Evolutionary conservation across 1,140 invertebrate species (phyloP).

Genomic region (Galleria mellonella): DNA sequence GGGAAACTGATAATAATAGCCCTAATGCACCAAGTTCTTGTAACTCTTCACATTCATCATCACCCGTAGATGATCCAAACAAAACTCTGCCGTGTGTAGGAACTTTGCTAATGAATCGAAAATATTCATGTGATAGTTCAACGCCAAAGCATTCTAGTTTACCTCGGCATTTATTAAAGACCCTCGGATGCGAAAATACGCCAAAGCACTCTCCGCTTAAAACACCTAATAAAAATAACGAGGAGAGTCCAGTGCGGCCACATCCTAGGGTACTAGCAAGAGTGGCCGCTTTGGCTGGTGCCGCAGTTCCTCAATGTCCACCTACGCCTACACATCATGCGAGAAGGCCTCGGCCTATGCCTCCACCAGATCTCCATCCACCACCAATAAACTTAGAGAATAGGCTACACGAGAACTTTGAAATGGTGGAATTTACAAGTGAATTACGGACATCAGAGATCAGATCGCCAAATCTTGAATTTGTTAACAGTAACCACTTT

Average conservation of each 20-base stretch:
- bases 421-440: slow-evolving; percentile 68
- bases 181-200: slow-evolving; percentile 54
- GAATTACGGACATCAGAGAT: slow-evolving; percentile 70
- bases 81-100: slow-evolving; percentile 49
- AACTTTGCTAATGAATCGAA: slow-evolving; percentile 58
- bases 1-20: slow-evolving; percentile 40
- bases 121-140: slow-evolving; percentile 54
- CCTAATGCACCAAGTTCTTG: slow-evolving; percentile 54
- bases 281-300: slow-evolving; percentile 62
- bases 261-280: slow-evolving; percentile 76
- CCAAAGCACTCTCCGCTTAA: slow-evolving; percentile 57
- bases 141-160: slow-evolving; percentile 69
- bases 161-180: slow-evolving; percentile 59
- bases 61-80: slow-evolving; percentile 51
- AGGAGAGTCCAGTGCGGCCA: slow-evolving; percentile 69
- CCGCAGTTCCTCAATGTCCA: slow-evolving; percentile 76
- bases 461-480: slow-evolving; percentile 70
- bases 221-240: slow-evolving; percentile 27
- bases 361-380: slow-evolving; percentile 69
- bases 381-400: slow-evolving; percentile 53
- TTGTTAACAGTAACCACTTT: slow-evolving; percentile 66
- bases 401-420: slow-evolving; percentile 49
- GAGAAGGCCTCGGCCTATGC: slow-evolving; percentile 73
- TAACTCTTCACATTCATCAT: slow-evolving; percentile 57
- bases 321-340: slow-evolving; percentile 90